Conservation (phyloP, 1,140 invertebrate species). For the Caenorhabditis latens region DNA sequence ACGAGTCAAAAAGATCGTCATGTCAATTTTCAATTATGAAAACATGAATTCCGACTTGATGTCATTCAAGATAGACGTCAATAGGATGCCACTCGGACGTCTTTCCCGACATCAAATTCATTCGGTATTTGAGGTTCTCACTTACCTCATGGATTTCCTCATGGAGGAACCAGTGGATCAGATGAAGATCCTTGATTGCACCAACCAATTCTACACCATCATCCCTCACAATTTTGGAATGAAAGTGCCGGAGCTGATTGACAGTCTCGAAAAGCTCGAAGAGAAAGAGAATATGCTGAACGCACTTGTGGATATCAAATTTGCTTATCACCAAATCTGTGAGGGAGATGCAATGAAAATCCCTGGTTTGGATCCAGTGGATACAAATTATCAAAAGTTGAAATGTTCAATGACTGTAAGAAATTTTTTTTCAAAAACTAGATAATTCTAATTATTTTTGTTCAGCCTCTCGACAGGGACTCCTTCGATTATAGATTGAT, state of each 20-base stretch:
- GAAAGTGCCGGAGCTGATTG: slow-evolving; percentile 86
- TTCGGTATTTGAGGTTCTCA: slow-evolving; percentile 86
- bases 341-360: slow-evolving; percentile 77
- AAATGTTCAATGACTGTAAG: slow-evolving; percentile 86
- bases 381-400: slow-evolving; percentile 89
- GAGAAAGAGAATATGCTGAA: slow-evolving; percentile 92
- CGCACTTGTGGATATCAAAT: slow-evolving; percentile 91
- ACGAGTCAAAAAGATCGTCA: slow-evolving; percentile 87
- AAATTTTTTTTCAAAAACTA: not conserved
- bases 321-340: slow-evolving; percentile 88
- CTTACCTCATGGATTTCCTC: slow-evolving; percentile 81
- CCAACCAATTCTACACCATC: slow-evolving; percentile 92
- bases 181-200: slow-evolving; percentile 84
- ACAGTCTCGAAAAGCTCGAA: slow-evolving; percentile 81
- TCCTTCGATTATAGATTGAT: slow-evolving; percentile 86
- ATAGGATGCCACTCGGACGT: slow-evolving; percentile 97
- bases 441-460: not conserved
- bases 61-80: slow-evolving; percentile 90
- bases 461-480: slow-evolving; percentile 81
- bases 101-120: slow-evolving; percentile 90
- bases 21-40: slow-evolving; percentile 91
- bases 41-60: slow-evolving; percentile 9
- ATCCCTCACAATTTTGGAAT: slow-evolving; percentile 93
- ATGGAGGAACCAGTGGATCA: not conserved
- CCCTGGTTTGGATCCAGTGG: slow-evolving; percentile 83